Base-by-base conservation (phyloP, 2,888 invertebrate species). In the Geotrupes spiniger region DNA sequence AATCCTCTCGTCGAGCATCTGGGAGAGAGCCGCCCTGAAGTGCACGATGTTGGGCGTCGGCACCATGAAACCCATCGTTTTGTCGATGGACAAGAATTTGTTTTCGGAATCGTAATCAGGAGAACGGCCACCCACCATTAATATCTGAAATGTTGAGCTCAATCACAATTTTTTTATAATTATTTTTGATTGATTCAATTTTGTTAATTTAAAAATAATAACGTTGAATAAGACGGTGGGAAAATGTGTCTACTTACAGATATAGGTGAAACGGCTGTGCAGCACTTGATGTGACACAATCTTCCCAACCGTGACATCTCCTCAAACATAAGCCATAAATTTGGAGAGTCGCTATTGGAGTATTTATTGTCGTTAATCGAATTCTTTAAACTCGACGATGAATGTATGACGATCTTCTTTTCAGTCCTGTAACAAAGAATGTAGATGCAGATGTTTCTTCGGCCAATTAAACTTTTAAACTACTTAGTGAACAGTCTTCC, bases 241-340 rank as follows among this genome's bases (percentile, higher is more conserved):
- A 39, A n/a, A 21, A 14, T n/a, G n/a, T n/a, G n/a, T n/a, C 10
- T n/a, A 57, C 60, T 65, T 42, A 95, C 84, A 1, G 91, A 85
- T 12, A 92, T 66, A 0, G 93, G 84, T 8, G 92, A 87, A 0
- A 96, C 82, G 4, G 89, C 71, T 0, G 95, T 94, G 49, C 85
- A 87, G 56, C 87, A 87, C 36, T 87, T 82, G 1, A 91, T 81
- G 64, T 86, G 83, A 51, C 88, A 86, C 43, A 82, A 76, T 11
- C 82, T 76, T 0, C 84, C 82, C 0, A 81, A 76, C 36, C 87
- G 81, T 0, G 85, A 84, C 72, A 93, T 86, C 70, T 94, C 93
- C 64, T 92, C 92, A 64, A 85, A 96, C 8, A 91, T 77, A 10
- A 94, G 73, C 93, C 94, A 96, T 62, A 92, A 87, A 8, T 89